Evolutionary conservation across 35 echinoderm and acorn worm genomes (phyloP).

Genomic region (Apostichopus parvimensis): DNA sequence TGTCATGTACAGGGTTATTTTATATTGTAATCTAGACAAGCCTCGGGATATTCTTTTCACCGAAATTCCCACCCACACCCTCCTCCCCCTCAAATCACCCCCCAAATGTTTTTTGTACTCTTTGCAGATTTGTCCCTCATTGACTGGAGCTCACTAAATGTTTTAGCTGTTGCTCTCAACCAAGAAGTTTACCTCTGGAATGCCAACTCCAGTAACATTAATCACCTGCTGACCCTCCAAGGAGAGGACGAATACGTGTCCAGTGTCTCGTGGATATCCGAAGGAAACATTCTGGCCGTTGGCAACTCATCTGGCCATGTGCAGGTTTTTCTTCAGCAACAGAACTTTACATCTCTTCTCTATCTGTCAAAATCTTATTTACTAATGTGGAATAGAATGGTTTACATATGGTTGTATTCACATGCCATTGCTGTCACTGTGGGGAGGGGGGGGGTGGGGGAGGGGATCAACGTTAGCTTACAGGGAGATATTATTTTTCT

Average conservation of each 20-base stretch:
- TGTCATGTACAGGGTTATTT: too few relatives aligned
- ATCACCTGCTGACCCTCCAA: conserved; percentile 62
- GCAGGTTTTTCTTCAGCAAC: conserved; percentile 44
- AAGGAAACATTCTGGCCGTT: conserved; percentile 76
- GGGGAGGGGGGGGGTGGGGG: too few relatives aligned
- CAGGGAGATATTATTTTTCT: too few relatives aligned
- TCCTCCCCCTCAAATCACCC: too few relatives aligned
- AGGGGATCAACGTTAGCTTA: too few relatives aligned
- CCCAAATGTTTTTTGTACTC: neutral
- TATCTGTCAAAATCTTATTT: neutral
- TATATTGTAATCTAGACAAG: too few relatives aligned
- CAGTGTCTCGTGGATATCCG: conserved; percentile 74
- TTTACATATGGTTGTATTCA: too few relatives aligned
- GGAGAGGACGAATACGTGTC: conserved; percentile 70
- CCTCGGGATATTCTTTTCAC: too few relatives aligned
- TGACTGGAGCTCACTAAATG: conserved; percentile 76
- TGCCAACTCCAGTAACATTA: conserved; percentile 67
- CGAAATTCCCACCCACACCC: too few relatives aligned
- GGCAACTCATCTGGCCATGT: conserved; percentile 80
- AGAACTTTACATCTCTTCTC: neutral
- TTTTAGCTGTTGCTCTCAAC: conserved; percentile 69
- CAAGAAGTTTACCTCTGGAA: conserved; percentile 82
- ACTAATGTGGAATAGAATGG: too few relatives aligned
- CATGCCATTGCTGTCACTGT: too few relatives aligned
- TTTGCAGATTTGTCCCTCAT: conserved; percentile 77